These are phyloP conservation scores for Pangasianodon gigas DNA, from an alignment of 2,113 vertebrate species.

Conservation along the genomic window DNA sequence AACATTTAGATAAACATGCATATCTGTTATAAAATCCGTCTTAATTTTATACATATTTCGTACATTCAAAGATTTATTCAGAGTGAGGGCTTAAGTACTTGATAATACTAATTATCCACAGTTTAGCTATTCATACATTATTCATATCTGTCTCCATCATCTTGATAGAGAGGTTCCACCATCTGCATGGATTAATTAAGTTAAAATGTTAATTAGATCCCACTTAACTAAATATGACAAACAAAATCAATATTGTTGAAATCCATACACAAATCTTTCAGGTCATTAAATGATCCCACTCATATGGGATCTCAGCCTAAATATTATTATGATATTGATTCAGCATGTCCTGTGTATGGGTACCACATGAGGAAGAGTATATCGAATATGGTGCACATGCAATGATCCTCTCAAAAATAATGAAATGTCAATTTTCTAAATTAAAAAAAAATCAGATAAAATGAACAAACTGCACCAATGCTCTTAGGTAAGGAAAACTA, in stretches of 20 bases:
- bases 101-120: constrained; percentile 55
- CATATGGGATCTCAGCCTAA: neutral
- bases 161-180: constrained; percentile 28
- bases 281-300: neutral
- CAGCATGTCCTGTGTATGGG: neutral
- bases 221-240: constrained; percentile 49
- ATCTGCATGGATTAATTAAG: constrained; percentile 48
- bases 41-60: constrained; percentile 16
- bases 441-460: neutral
- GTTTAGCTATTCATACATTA: constrained; percentile 59
- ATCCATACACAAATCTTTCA: constrained; percentile 21
- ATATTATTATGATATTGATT: constrained; percentile 6
- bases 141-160: constrained; percentile 36
- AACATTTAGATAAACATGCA: neutral
- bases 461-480: neutral
- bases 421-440: neutral
- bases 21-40: neutral
- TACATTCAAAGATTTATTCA: constrained; percentile 54
- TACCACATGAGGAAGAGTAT: neutral
- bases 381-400: neutral
- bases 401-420: neutral
- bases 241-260: constrained; percentile 43
- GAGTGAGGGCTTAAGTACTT: constrained; percentile 56
- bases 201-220: constrained; percentile 39
- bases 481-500: neutral